Percentiles rank a stretch among this genome's conserved stretches.
Conservation (phyloP, 1,140 invertebrate genomes). For the Papilio aristodemus region DNA sequence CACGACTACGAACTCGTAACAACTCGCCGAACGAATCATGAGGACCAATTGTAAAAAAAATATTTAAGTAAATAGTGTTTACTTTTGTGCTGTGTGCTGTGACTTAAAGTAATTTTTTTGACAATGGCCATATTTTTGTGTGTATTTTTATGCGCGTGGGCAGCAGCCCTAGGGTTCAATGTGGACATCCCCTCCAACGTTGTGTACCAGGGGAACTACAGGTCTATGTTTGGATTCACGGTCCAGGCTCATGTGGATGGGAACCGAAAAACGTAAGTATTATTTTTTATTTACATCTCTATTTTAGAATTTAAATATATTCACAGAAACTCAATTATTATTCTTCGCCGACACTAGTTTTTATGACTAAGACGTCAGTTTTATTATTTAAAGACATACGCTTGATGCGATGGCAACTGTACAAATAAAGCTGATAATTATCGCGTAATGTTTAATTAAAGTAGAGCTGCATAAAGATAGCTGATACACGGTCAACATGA, state of each 20-base stretch:
- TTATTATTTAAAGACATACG: constrained; percentile 12
- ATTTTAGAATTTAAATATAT: not conserved
- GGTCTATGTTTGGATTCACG: constrained; percentile 76
- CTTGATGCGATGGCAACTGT: constrained; percentile 6
- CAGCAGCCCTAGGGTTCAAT: constrained; percentile 64
- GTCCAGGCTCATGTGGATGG: constrained; percentile 71
- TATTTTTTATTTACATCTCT: constrained; percentile 19
- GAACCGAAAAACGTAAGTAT: constrained; percentile 71
- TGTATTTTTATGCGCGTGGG: constrained; percentile 62
- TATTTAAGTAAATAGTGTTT: constrained; percentile 51
- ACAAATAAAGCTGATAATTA: constrained; percentile 23
- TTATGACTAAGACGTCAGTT: constrained; percentile 8
- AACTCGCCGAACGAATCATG: constrained; percentile 71
- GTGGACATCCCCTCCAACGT: constrained; percentile 76
- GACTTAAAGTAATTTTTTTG: constrained; percentile 48
- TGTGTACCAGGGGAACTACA: constrained; percentile 66
- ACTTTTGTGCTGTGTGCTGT: constrained; percentile 57
- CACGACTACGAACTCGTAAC: constrained; percentile 61
- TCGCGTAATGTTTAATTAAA: constrained; percentile 17
- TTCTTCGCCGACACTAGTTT: not conserved
- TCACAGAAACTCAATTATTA: not conserved
- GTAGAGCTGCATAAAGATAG: not conserved
- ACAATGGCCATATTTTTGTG: constrained; percentile 66
- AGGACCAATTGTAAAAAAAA: constrained; percentile 70
- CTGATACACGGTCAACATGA: not conserved